Evolutionary conservation across 2,113 vertebrate species (phyloP).

Genomic region (Acanthisitta chloris): DNA sequence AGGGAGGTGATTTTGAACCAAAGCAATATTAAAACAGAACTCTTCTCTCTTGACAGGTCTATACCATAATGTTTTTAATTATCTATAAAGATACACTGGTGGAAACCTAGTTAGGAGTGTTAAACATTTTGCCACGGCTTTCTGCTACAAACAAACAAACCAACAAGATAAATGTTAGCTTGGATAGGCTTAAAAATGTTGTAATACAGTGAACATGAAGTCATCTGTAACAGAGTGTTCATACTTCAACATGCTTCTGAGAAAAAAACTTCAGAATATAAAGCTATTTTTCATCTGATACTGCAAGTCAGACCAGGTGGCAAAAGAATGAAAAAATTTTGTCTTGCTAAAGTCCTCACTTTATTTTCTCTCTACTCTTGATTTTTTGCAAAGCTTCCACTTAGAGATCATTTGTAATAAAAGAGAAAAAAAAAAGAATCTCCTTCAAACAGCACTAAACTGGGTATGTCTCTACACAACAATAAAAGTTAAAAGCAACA

Average conservation of each 20-base stretch:
- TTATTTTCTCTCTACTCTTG: background rate
- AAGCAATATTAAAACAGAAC: background rate
- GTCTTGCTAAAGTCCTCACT: background rate
- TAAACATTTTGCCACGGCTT: background rate
- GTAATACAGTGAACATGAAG: background rate
- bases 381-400: background rate
- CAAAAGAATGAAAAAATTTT: background rate
- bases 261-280: background rate
- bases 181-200: background rate
- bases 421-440: background rate
- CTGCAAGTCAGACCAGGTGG: background rate
- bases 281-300: background rate
- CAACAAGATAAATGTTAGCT: background rate
- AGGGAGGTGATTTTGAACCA: background rate
- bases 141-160: background rate
- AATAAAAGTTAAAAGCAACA: background rate
- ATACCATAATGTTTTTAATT: background rate
- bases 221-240: background rate
- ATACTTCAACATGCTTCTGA: background rate
- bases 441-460: background rate
- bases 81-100: background rate
- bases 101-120: background rate
- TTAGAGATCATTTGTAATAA: background rate
- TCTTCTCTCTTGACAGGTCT: background rate
- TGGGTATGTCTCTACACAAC: background rate